These are phyloP conservation scores for Zoanthus sansibaricus DNA, from an alignment of 92 coral and sea anemone genomes.

Conservation along the genomic window DNA sequence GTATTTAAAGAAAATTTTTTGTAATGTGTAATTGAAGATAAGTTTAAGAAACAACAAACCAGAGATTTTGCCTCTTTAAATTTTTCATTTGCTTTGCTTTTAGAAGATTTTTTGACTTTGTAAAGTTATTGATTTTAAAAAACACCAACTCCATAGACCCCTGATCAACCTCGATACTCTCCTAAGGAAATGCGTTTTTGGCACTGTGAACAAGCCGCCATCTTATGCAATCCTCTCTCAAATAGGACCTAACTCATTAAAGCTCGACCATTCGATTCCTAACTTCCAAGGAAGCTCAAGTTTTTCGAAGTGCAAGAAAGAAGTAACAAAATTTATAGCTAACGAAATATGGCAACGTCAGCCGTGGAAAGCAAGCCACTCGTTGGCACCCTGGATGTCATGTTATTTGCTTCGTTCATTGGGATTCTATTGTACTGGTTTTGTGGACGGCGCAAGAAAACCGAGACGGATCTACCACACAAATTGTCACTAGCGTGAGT, in stretches of 20 bases:
- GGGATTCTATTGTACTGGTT: conserved; percentile 93
- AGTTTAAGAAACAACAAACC: too few species aligned
- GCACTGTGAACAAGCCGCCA: neutral
- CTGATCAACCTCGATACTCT: conserved; percentile 31
- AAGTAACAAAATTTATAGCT: neutral
- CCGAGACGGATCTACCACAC: conserved; percentile 68
- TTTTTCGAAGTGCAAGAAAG: neutral
- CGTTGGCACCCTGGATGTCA: conserved; percentile 86
- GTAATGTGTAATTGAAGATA: too few species aligned
- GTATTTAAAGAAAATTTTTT: neutral
- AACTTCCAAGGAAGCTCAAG: neutral
- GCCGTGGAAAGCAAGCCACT: conserved; percentile 71
- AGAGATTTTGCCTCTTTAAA: too few species aligned
- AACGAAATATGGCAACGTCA: conserved; percentile 64
- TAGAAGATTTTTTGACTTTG: neutral
- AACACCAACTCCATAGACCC: too few species aligned
- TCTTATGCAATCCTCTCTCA: conserved; percentile 36
- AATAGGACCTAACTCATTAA: neutral
- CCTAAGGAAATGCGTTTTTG: neutral
- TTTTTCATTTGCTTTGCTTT: neutral
- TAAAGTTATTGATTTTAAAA: neutral
- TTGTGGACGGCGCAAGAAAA: conserved; percentile 82
- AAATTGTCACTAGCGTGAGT: conserved; percentile 85
- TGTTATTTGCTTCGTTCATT: conserved; percentile 88
- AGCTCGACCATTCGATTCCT: neutral